Evolutionary conservation across 2,888 invertebrate species (phyloP), one percentile per base, ranked within the genome.

Genomic region (Seladonia tumulorum): DNA sequence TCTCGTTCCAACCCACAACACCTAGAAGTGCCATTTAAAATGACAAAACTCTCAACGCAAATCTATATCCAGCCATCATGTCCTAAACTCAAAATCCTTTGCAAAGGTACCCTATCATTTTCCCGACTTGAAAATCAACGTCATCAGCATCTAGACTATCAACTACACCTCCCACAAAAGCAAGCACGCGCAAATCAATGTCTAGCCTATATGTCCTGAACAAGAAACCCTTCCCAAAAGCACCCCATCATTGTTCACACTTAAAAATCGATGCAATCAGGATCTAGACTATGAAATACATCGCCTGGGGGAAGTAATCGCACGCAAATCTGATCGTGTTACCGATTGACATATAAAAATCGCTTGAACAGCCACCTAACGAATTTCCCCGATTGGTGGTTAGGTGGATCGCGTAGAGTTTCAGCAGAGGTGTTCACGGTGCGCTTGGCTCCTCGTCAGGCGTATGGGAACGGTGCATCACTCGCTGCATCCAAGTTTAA

Each of bases 401-500:
- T 60, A 16, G 12, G 29, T 63, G 63, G 29, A 25, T 63, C 63
- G 29, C 63, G 16, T 14, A 14, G 63, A 16, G 63, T 14, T 16
- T 29, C 16, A 16, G 0, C n/a, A 22, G 22, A n/a, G 22, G 1
- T 53, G 53, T 22, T 53, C 22, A 22, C 53, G 2, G 2, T 7
- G 63, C 12, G 16, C 1, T 16, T 14, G 25, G 63, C 63, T 29
- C 0, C 10, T 10, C 63, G 25, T 7, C 16, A 16, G 29, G 16
- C 63, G 63, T 63, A 63, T 63, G 63, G 63, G 63, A 63, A 63
- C 29, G 16, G 63, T 29, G 63, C 63, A 63, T 63, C 63, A 29
- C 63, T 29, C 63, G 63, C 63, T 29, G 63, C 25, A 63, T 63
- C 63, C 29, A 63, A 63, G 63, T 60, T 81, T 75, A 81, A 81